Conservation (phyloP, 2,113 vertebrate species). For the Hippocampus guttulatus region DNA sequence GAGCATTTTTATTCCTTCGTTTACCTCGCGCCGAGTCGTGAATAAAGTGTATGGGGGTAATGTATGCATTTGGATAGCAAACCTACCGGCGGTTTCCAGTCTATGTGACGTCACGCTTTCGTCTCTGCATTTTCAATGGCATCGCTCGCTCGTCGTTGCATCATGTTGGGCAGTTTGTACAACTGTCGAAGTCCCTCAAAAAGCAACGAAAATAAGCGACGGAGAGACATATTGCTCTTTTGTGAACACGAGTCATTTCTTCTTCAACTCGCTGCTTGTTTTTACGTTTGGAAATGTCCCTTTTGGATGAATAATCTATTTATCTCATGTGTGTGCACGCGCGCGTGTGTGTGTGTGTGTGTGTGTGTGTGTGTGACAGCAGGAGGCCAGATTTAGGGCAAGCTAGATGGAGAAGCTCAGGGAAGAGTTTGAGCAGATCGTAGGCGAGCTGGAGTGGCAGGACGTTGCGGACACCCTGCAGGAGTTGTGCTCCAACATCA, state of each 20-base stretch:
- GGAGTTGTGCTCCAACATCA: conserved; percentile 9
- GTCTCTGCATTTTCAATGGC: neutral
- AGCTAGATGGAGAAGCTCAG: conserved; percentile 11
- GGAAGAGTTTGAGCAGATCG: conserved; percentile 12
- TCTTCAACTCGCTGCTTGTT: too few relatives aligned
- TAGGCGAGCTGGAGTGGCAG: conserved; percentile 10
- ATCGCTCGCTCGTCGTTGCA: neutral
- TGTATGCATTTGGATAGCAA: neutral
- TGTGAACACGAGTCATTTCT: too few relatives aligned
- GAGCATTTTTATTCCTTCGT: neutral
- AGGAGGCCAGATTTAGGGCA: neutral
- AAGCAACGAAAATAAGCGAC: neutral
- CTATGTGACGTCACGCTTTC: conserved; percentile 5
- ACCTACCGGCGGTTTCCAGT: neutral
- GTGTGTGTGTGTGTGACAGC: neutral
- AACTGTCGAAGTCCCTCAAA: neutral
- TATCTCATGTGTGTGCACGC: neutral
- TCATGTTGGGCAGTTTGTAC: neutral
- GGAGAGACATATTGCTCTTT: too few relatives aligned
- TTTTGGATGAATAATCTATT: neutral
- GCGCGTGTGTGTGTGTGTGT: neutral
- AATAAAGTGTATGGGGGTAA: neutral
- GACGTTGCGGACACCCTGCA: conserved; percentile 7
- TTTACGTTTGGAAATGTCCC: neutral
- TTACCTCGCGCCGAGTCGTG: neutral